These are phyloP conservation scores for Endotricha flammealis DNA, from an alignment of 2,888 invertebrate species.

Conservation along the genomic window DNA sequence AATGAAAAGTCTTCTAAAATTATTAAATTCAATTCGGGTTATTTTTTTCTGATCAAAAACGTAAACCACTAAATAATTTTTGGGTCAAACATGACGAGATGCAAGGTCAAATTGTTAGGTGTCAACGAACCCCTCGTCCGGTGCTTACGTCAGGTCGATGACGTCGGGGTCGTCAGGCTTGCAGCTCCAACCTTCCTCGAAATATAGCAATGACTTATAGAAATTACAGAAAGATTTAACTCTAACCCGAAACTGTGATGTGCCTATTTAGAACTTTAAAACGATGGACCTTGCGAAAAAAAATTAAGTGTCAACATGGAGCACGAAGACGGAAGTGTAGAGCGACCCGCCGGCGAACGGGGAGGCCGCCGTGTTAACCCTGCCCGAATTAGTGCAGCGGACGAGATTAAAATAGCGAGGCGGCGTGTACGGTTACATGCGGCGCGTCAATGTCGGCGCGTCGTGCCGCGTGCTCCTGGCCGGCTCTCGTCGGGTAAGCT, in stretches of 20 bases:
- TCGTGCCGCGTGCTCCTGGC: constrained; percentile 45
- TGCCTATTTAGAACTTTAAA: constrained; percentile 17
- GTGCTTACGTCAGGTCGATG: constrained; percentile 70
- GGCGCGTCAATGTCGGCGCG: constrained; percentile 70
- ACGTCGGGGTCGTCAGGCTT: constrained; percentile 56
- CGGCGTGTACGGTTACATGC: constrained; percentile 75
- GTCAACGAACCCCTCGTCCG: constrained; percentile 72
- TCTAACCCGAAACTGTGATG: constrained; percentile 27
- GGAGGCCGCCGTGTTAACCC: constrained; percentile 74
- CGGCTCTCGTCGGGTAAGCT: constrained; percentile 63
- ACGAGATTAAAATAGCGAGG: constrained; percentile 73
- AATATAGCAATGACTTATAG: constrained; percentile 6
- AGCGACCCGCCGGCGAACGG: constrained; percentile 54
- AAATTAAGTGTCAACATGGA: constrained; percentile 54
- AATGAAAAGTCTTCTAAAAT: constrained; percentile 31
- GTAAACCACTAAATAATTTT: constrained; percentile 38
- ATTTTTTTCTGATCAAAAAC: constrained; percentile 22
- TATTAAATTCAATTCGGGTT: constrained; percentile 24
- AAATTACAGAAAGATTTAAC: constrained; percentile 20
- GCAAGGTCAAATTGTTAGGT: constrained; percentile 69
- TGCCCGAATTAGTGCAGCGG: constrained; percentile 78
- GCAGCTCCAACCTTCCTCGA: constrained; percentile 17
- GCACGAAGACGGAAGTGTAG: constrained; percentile 68
- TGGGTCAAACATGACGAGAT: constrained; percentile 59
- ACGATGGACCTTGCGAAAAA: constrained; percentile 28